These are phyloP conservation scores for Galeopsomyia nigrocyanea DNA, from an alignment of 2,888 invertebrate genomes.

Conservation along the genomic window DNA sequence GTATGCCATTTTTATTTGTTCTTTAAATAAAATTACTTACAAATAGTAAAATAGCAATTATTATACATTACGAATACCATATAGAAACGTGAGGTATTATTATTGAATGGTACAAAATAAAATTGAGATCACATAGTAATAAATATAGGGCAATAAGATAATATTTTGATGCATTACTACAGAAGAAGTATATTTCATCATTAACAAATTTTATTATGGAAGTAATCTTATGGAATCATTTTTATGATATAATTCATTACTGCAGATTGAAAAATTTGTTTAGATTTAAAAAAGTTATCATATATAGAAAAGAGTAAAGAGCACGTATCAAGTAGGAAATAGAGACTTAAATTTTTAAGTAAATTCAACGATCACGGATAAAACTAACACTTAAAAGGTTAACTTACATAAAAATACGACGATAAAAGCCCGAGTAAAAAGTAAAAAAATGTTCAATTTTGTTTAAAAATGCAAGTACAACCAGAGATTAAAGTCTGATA, in stretches of 20 bases:
- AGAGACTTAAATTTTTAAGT: slow-evolving; percentile 4
- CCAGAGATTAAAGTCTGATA: not conserved
- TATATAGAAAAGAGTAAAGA: not conserved
- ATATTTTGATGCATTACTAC: slow-evolving; percentile 10
- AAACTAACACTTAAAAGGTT: slow-evolving; percentile 2
- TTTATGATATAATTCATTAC: not conserved
- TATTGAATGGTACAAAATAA: slow-evolving; percentile 29
- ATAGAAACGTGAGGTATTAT: slow-evolving; percentile 30
- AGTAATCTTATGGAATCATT: slow-evolving; percentile 1
- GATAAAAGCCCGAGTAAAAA: slow-evolving; percentile 21
- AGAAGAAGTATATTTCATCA: slow-evolving; percentile 22
- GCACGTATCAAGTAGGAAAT: slow-evolving; percentile 12
- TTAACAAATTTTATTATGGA: slow-evolving; percentile 8
- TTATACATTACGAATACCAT: slow-evolving; percentile 29
- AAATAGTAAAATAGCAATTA: slow-evolving; percentile 13
- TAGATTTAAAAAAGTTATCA: slow-evolving; percentile 4
- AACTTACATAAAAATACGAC: slow-evolving; percentile 18
- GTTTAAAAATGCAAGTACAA: not conserved
- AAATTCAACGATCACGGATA: slow-evolving; percentile 10
- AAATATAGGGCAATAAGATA: slow-evolving; percentile 17
- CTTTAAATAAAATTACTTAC: slow-evolving; percentile 27
- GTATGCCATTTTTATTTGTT: slow-evolving; percentile 32
- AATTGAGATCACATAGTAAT: slow-evolving; percentile 39
- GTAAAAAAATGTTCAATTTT: slow-evolving; percentile 13
- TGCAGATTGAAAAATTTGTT: slow-evolving; percentile 1